Evolutionary conservation across 2,113 vertebrate species (phyloP), one percentile per base, ranked within the genome.

Genomic region (Stomatorhinus ivindoensis): DNA sequence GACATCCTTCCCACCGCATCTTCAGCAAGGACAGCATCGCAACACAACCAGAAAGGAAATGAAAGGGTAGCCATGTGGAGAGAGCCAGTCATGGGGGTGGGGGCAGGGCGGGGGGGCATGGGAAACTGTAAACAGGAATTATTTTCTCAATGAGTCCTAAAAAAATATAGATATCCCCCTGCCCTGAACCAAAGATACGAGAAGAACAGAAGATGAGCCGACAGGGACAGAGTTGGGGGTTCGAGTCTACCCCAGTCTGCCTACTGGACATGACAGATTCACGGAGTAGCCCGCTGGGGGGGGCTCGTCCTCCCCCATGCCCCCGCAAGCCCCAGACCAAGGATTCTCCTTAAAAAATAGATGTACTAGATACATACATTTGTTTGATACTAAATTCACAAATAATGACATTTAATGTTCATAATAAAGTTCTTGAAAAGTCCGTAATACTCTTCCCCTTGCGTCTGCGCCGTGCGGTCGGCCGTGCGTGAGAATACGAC

Each of bases 381-480:
- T 96, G 95, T 95, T 95, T 93, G 96, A 94, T 96, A 97, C 94
- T 94, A 96, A 97, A 95, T 94, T 95, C 95, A 96, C 95, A 95
- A 97, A 96, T 95, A 94, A 96, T 95, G 94, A 90, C 69, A 86
- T 61, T 69, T 90, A 44, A 91, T 48, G 89, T 83, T 88, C 51
- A 85, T 86, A 46, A 47, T 46, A 95, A 93, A 94, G 94, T 93
- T 92, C 94, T 93, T 96, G 92, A 93, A 93, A 94, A 96, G 94
- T 94, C 93, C 93, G 94, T 93, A 91, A 91, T 91, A 92, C 90
- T 88, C 90, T 89, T 92, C 90, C 95, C 88, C 8, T 90, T 0
- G 17, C 42, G 44, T 93, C 95, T 93, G 82, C 44, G 86, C 92
- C 92, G 91, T 94, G 93, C 92, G 92, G 92, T 93, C 93, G 93